Evolutionary conservation across 2,797 vertebrate genomes (phyloP).

Genomic region (Enteromius afrohamiltoni): DNA sequence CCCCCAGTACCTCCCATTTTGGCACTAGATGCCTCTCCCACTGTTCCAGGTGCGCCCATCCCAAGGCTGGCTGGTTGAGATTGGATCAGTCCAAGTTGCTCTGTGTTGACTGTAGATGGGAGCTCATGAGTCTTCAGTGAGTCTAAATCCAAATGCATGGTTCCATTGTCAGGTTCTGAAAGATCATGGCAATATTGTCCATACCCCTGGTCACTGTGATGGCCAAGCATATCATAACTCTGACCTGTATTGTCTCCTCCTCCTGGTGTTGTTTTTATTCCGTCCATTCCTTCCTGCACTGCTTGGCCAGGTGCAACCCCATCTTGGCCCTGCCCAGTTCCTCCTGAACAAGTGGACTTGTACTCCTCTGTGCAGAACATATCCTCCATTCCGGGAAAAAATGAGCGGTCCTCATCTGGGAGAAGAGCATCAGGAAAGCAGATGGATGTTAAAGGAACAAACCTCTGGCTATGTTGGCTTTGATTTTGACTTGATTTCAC

Average conservation of each 20-base stretch:
- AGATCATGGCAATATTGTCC: slow-evolving; percentile 81
- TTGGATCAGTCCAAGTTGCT: slow-evolving; percentile 92
- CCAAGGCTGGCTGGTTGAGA: slow-evolving; percentile 76
- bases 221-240: slow-evolving; percentile 84
- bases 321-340: slow-evolving; percentile 77
- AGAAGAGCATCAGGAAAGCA: slow-evolving; percentile 94
- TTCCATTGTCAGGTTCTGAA: slow-evolving; percentile 76
- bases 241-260: slow-evolving; percentile 67
- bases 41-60: slow-evolving; percentile 71
- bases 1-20: slow-evolving; percentile 70
- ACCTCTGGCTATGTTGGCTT: slow-evolving; percentile 84
- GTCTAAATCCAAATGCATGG: slow-evolving; percentile 87
- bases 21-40: slow-evolving; percentile 71
- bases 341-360: slow-evolving; percentile 82
- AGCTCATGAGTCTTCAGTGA: slow-evolving; percentile 88
- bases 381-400: slow-evolving; percentile 96
- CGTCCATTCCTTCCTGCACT: slow-evolving; percentile 80
- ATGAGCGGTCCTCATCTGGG: slow-evolving; percentile 92
- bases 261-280: slow-evolving; percentile 69
- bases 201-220: slow-evolving; percentile 80
- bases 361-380: slow-evolving; percentile 94
- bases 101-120: slow-evolving; percentile 76
- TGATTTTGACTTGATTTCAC: slow-evolving; percentile 75
- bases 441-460: slow-evolving; percentile 92
- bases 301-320: slow-evolving; percentile 78